Conservation (phyloP, 2,888 invertebrate species). For the Hylaea fasciaria region DNA sequence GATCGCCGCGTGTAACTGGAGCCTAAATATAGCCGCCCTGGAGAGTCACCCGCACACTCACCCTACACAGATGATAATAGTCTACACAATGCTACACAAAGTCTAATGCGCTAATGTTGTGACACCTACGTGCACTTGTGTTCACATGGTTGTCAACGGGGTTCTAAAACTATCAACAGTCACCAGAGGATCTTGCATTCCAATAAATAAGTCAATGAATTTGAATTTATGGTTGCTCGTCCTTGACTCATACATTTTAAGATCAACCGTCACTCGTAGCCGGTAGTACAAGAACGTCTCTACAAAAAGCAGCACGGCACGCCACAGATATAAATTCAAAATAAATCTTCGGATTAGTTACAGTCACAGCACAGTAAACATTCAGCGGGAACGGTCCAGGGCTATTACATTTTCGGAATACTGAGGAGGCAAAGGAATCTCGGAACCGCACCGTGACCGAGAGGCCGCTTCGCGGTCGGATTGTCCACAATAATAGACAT, state of each 20-base stretch:
- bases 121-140: slow-evolving; percentile 5
- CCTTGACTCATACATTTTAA: neutral
- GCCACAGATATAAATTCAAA: slow-evolving; percentile 25
- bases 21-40: slow-evolving; percentile 72
- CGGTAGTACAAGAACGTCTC: neutral
- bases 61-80: slow-evolving; percentile 54
- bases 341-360: slow-evolving; percentile 31
- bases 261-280: neutral
- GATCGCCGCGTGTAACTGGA: slow-evolving; percentile 54
- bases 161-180: slow-evolving; percentile 5
- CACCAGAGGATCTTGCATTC: neutral
- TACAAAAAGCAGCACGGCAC: slow-evolving; percentile 3
- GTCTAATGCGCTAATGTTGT: neutral
- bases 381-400: slow-evolving; percentile 20
- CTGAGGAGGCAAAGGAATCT: slow-evolving; percentile 44
- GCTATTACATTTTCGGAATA: slow-evolving; percentile 34
- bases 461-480: slow-evolving; percentile 62
- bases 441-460: slow-evolving; percentile 56
- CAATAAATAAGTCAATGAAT: neutral
- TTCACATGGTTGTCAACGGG: slow-evolving; percentile 1
- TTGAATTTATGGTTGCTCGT: too few relatives aligned
- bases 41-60: slow-evolving; percentile 54
- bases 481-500: slow-evolving; percentile 59
- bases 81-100: slow-evolving; percentile 29
- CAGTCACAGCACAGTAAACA: slow-evolving; percentile 30